These are phyloP conservation scores for Drosophila elegans DNA, from an alignment of 1,140 invertebrate species.

Conservation along the genomic window DNA sequence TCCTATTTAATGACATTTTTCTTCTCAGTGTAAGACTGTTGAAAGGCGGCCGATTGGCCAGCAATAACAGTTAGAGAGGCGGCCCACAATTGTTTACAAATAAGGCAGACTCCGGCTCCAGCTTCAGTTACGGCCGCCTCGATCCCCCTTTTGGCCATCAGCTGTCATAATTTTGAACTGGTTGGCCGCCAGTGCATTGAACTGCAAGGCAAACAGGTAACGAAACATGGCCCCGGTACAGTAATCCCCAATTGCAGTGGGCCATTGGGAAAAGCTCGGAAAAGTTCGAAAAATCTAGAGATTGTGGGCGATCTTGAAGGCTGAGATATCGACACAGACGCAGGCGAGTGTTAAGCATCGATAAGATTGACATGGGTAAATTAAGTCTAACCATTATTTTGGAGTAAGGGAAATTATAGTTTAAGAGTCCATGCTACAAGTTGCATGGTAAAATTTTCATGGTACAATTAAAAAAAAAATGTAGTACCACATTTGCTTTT, in stretches of 20 bases:
- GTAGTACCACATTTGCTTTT: too few species aligned
- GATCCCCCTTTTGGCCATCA: conserved; percentile 9
- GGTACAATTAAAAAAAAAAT: background rate
- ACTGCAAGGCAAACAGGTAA: conserved; percentile 84
- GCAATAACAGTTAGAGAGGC: conserved; percentile 63
- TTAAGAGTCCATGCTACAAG: too few species aligned
- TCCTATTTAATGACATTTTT: background rate
- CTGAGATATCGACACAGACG: background rate
- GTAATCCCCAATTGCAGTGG: conserved; percentile 40
- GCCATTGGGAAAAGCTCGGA: conserved; percentile 15
- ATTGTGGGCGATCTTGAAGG: conserved; percentile 42
- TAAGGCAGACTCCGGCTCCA: conserved; percentile 47
- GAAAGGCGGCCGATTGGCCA: conserved; percentile 23
- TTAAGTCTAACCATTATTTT: background rate
- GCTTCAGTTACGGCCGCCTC: background rate
- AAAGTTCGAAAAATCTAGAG: conserved; percentile 3
- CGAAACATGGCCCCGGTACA: conserved; percentile 47
- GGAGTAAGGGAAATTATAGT: background rate
- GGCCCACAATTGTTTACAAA: conserved; percentile 72
- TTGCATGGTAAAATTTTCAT: too few species aligned
- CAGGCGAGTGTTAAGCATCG: conserved; percentile 5
- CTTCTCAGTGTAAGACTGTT: background rate
- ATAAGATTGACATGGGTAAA: conserved; percentile 11
- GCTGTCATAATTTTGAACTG: conserved; percentile 78
- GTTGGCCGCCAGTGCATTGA: conserved; percentile 77